Evolutionary conservation across 2,888 invertebrate species (phyloP), one percentile per base, ranked within the genome.

Genomic region (Leptura quadrifasciata): DNA sequence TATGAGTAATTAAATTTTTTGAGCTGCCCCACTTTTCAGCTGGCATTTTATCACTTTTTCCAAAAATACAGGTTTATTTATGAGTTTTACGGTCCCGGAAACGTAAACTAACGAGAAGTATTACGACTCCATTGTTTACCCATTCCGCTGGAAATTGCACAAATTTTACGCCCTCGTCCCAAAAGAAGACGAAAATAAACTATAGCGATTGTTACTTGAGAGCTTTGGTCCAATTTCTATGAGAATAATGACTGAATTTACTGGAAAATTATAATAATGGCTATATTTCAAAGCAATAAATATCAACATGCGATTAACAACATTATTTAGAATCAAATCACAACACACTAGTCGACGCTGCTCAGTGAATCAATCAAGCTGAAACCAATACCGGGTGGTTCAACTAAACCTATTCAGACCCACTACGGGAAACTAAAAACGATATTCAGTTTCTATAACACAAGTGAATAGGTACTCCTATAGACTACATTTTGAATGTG

Each of bases 11-110:
- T 63, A 2, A 6, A 31, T 35, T 10, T 24, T 21, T 65, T n/a
- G 17, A 9, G 54, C 17, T 54, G 54, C 18, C 27, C 54, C 24
- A 65, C 52, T 65, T 65, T 21, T 35, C 9, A 65, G 6, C 21
- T 31, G 27, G n/a, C 17, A 20, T 61, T 74, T 74, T 68, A 74
- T 61, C 31, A 67, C 57, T 58, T 70, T 71, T 68, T 78, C 78
- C 80, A 70, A 77, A 82, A 82, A 81, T 81, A 81, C 73, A 81
- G 72, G 70, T 78, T 79, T 79, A 79, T 82, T 79, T 80, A 76
- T 73, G 76, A 65, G 63, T 82, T 79, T 84, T 80, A 84, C 73
- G 73, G 76, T 78, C 78, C 82, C 81, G 81, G 82, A 82, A 81
- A 81, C 76, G 76, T 84, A 82, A 82, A 81, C 80, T 64, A 57